Evolutionary conservation across 1,140 invertebrate genomes (phyloP).

Genomic region (Lethocerus indicus): DNA sequence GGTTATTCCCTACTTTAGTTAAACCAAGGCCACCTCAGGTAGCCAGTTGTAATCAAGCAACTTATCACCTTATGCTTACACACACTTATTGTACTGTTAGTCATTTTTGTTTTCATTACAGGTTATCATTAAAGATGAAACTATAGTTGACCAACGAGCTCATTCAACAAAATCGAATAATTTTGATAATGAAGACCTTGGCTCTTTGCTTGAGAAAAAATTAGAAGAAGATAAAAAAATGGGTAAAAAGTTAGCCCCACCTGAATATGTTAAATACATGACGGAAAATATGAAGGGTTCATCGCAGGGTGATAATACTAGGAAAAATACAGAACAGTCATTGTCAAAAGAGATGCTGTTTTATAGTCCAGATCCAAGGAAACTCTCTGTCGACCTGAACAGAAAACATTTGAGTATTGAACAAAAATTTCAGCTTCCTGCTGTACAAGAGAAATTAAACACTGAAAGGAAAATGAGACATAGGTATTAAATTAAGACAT

Average conservation of each 20-base stretch:
- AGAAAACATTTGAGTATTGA: neutral
- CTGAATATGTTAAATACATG: neutral
- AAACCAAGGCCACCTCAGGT: neutral
- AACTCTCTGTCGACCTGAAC: neutral
- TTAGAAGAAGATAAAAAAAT: neutral
- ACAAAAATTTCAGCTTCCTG: constrained; percentile 1
- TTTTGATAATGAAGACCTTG: neutral
- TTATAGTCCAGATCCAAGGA: neutral
- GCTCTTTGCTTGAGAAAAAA: neutral
- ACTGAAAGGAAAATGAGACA: no score
- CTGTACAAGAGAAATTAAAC: no score
- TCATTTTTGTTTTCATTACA: neutral
- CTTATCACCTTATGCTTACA: no score
- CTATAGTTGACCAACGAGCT: no score
- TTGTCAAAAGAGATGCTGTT: no score
- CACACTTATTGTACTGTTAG: no score
- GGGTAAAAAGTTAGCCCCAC: neutral
- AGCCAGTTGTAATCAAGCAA: no score
- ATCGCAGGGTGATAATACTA: no score
- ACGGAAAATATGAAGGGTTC: no score
- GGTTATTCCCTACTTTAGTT: constrained; percentile 1
- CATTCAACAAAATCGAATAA: neutral
- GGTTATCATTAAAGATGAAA: no score
- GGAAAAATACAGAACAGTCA: no score
- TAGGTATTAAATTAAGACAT: no score